A percentile compares a stretch with the other conserved stretches of the same genome.
Evolutionary conservation across 2,113 vertebrate species (phyloP).

Genomic region (Antechinus flavipes): DNA sequence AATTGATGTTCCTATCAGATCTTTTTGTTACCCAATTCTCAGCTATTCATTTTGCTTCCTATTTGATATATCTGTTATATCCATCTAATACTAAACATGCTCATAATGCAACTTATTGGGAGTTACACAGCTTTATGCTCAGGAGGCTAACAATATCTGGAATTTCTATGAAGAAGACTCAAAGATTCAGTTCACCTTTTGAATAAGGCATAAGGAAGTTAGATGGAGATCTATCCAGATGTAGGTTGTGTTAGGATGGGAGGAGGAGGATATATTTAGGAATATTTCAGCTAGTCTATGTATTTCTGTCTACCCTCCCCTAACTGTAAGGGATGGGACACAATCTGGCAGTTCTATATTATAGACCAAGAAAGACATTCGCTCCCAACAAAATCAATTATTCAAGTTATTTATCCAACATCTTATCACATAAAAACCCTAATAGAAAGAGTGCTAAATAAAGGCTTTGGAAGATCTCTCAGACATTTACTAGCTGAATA

Average conservation of each 20-base stretch:
- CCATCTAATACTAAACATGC: neutral
- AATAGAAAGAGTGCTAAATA: neutral
- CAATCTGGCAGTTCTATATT: neutral
- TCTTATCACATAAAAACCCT: neutral
- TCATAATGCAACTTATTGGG: neutral
- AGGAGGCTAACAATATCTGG: neutral
- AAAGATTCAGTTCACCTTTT: neutral
- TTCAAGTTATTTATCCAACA: neutral
- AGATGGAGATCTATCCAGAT: neutral
- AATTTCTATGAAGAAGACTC: neutral
- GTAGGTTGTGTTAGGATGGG: neutral
- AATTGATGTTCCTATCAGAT: neutral
- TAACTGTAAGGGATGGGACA: neutral
- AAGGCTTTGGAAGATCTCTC: neutral
- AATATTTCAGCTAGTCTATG: neutral
- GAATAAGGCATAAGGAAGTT: neutral
- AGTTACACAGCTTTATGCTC: neutral
- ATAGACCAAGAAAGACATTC: neutral
- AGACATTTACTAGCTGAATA: neutral
- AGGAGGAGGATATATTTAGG: neutral
- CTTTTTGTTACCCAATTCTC: neutral
- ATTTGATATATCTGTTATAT: neutral
- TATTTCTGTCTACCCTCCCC: neutral
- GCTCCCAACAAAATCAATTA: neutral
- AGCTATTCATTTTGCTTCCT: neutral